Percentiles rank a stretch among this genome's conserved stretches.
phyloP scores from a whole-genome alignment of 2,888 invertebrate species.

The Apotomis betuletana region DNA sequence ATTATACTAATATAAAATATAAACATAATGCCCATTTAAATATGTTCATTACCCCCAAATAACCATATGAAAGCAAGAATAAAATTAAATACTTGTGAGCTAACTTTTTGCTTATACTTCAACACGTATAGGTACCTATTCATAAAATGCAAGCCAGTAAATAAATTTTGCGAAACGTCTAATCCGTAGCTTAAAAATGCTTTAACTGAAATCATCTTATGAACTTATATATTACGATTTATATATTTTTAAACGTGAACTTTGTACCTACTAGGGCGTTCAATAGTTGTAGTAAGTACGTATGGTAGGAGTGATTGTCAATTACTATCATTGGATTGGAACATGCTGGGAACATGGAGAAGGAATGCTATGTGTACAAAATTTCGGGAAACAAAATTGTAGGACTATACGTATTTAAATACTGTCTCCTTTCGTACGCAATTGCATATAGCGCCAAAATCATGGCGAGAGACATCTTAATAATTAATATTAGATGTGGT shows the following conservation, averaged over 20 bases:
- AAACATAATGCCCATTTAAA: conserved; percentile 20
- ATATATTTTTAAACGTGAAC: conserved; percentile 72
- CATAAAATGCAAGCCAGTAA: conserved; percentile 2
- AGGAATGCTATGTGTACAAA: conserved; percentile 43
- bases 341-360: conserved; percentile 50
- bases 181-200: conserved; percentile 76
- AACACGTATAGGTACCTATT: conserved; percentile 6
- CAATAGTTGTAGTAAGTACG: conserved; percentile 64
- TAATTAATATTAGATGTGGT: neutral
- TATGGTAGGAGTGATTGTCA: conserved; percentile 68
- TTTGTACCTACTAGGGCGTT: conserved; percentile 60
- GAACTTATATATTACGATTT: conserved; percentile 71
- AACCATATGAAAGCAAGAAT: conserved; percentile 1
- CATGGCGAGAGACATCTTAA: neutral
- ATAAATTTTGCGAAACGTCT: conserved; percentile 43
- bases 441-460: neutral
- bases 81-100: neutral
- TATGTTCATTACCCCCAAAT: neutral
- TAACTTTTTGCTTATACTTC: conserved; percentile 21
- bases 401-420: conserved; percentile 14
- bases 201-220: conserved; percentile 81
- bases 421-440: neutral
- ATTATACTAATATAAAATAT: conserved; percentile 12
- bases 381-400: conserved; percentile 35
- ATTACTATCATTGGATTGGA: conserved; percentile 70